Evolutionary conservation across 2,888 invertebrate species (phyloP).

Genomic region (Lymantria monacha): DNA sequence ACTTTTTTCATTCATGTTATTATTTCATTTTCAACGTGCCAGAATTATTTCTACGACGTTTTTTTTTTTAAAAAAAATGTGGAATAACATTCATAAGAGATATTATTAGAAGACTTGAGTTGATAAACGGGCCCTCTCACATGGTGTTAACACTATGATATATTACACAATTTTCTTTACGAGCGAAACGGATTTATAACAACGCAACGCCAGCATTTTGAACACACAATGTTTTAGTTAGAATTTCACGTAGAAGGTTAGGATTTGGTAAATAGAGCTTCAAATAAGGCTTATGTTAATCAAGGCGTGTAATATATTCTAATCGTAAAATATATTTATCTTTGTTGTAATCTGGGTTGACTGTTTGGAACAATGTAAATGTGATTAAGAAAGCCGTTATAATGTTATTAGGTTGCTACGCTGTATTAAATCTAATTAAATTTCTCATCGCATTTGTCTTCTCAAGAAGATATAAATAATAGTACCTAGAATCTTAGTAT

Average conservation of each 20-base stretch:
- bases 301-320: slow-evolving; percentile 20
- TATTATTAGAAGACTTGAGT: slow-evolving; percentile 64
- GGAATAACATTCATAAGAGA: slow-evolving; percentile 43
- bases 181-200: slow-evolving; percentile 68
- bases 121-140: slow-evolving; percentile 68
- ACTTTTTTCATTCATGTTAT: slow-evolving; percentile 6
- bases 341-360: slow-evolving; percentile 15
- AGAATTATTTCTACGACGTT: slow-evolving; percentile 15
- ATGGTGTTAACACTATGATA: slow-evolving; percentile 70
- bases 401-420: slow-evolving; percentile 12
- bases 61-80: slow-evolving; percentile 36
- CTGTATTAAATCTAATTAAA: slow-evolving; percentile 5
- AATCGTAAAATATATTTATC: slow-evolving; percentile 24
- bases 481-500: background rate
- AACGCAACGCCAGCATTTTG: slow-evolving; percentile 49
- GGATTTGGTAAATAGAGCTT: slow-evolving; percentile 19
- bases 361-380: slow-evolving; percentile 17
- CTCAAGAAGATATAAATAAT: background rate
- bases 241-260: slow-evolving; percentile 27
- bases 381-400: slow-evolving; percentile 10
- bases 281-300: slow-evolving; percentile 27
- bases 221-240: slow-evolving; percentile 40
- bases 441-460: slow-evolving; percentile 2
- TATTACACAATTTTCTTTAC: slow-evolving; percentile 76
- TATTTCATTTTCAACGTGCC: slow-evolving; percentile 19